Evolutionary conservation across 2,113 vertebrate genomes (phyloP).

Genomic region (Anolis carolinensis): DNA sequence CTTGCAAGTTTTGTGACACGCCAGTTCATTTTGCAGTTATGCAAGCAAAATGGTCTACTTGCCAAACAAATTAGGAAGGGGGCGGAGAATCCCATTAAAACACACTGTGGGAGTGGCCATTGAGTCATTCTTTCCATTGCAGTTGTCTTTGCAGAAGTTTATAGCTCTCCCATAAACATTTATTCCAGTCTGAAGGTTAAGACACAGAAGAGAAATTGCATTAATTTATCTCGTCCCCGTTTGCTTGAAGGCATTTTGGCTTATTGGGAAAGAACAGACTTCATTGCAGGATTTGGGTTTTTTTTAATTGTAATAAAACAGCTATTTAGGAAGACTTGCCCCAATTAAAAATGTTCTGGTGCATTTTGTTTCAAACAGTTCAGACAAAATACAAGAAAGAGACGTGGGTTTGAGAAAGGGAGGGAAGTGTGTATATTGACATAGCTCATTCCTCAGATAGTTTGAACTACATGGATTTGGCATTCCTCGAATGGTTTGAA

Average conservation of each 20-base stretch:
- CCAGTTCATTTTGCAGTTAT: not conserved
- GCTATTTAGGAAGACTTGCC: not conserved
- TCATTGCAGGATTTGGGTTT: not conserved
- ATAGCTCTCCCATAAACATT: conserved; percentile 50
- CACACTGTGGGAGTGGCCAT: conserved; percentile 28
- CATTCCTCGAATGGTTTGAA: conserved; percentile 27
- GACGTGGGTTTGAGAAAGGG: not conserved
- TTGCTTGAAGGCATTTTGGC: not conserved
- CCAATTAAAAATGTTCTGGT: not conserved
- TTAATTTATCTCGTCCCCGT: accelerated
- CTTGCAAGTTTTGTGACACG: not conserved
- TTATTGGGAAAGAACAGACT: not conserved
- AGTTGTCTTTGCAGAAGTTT: conserved; percentile 40
- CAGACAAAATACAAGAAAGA: not conserved
- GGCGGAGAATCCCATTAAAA: not conserved
- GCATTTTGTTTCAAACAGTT: not conserved
- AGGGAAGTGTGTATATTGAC: not conserved
- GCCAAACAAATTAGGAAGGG: not conserved
- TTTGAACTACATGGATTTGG: not conserved
- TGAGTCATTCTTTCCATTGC: conserved; percentile 65
- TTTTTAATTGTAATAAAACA: conserved; percentile 9
- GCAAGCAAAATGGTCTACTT: not conserved
- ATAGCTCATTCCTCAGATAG: conserved; percentile 15
- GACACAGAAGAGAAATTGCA: not conserved
- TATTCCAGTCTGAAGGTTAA: conserved; percentile 57